Evolutionary conservation across 2,888 invertebrate species (phyloP).

Genomic region (Drosophila formosana): DNA sequence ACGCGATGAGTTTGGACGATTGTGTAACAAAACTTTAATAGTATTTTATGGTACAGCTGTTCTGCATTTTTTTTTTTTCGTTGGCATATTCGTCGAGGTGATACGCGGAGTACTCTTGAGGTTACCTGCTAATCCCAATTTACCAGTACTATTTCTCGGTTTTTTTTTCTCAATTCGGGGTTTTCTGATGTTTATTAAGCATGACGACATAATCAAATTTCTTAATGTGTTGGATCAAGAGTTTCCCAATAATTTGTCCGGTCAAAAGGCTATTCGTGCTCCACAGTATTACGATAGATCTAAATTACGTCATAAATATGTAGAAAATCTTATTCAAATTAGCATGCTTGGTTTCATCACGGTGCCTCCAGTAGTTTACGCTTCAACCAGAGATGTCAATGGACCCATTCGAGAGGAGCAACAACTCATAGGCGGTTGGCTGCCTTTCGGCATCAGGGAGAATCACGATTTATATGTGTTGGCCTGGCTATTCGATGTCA

Average conservation of each 20-base stretch:
- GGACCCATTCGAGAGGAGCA: conserved; percentile 47
- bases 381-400: conserved; percentile 8
- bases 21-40: conserved; percentile 20
- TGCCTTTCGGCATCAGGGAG: conserved; percentile 49
- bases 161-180: conserved; percentile 45
- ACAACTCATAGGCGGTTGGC: conserved; percentile 53
- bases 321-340: neutral
- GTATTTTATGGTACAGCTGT: conserved; percentile 14
- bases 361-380: conserved; percentile 21
- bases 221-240: conserved; percentile 49
- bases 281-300: neutral
- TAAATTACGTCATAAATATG: conserved; percentile 4
- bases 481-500: conserved; percentile 33
- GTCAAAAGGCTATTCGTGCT: conserved; percentile 34
- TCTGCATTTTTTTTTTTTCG: conserved; percentile 7
- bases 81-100: conserved; percentile 17
- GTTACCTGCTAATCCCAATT: conserved; percentile 14
- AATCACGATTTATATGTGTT: conserved; percentile 41
- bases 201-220: conserved; percentile 37
- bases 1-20: conserved; percentile 39
- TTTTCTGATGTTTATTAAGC: conserved; percentile 44
- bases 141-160: conserved; percentile 13
- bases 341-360: neutral
- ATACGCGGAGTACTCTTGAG: neutral
- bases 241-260: conserved; percentile 39